phyloP scores from a whole-genome alignment of 2,888 invertebrate species.

The Drosophila pseudotakahashii region DNA sequence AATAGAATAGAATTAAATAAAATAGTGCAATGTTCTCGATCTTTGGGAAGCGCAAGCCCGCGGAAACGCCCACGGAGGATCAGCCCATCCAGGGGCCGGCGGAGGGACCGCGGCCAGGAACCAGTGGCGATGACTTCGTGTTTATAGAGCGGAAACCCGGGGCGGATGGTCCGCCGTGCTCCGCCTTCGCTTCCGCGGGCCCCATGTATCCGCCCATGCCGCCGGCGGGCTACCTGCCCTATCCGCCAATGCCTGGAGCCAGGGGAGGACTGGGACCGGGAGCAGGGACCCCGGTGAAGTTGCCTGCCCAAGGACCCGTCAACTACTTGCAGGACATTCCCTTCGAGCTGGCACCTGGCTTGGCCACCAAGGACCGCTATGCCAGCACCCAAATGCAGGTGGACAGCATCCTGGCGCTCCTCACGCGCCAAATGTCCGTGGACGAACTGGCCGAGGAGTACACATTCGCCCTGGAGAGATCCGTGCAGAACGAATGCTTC shows the following conservation, averaged over 20 bases:
- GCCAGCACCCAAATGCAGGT: constrained; percentile 78
- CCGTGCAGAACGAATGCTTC: constrained; percentile 79
- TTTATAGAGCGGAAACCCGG: constrained; percentile 73
- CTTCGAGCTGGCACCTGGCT: constrained; percentile 78
- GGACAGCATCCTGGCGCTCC: constrained; percentile 79
- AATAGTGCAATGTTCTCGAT: constrained; percentile 75
- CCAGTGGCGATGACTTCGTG: constrained; percentile 76
- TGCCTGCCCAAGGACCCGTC: constrained; percentile 49
- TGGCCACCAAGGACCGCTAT: constrained; percentile 68
- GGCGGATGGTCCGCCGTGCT: constrained; percentile 44
- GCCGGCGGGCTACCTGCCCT: constrained; percentile 57
- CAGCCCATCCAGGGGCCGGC: constrained; percentile 60
- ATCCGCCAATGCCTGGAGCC: constrained; percentile 53
- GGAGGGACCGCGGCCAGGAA: constrained; percentile 27
- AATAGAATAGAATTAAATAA: neutral
- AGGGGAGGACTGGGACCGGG: constrained; percentile 14
- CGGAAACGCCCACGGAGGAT: constrained; percentile 71
- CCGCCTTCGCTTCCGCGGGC: constrained; percentile 4
- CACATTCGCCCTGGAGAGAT: constrained; percentile 78
- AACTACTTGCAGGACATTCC: constrained; percentile 81
- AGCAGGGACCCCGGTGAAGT: neutral
- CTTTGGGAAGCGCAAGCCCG: constrained; percentile 78
- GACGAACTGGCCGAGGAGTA: constrained; percentile 78
- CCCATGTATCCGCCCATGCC: constrained; percentile 73
- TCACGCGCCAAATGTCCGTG: constrained; percentile 79